Evolutionary conservation across 2,113 vertebrate genomes (phyloP).

Genomic region (Poeciliopsis turrubarensis): DNA sequence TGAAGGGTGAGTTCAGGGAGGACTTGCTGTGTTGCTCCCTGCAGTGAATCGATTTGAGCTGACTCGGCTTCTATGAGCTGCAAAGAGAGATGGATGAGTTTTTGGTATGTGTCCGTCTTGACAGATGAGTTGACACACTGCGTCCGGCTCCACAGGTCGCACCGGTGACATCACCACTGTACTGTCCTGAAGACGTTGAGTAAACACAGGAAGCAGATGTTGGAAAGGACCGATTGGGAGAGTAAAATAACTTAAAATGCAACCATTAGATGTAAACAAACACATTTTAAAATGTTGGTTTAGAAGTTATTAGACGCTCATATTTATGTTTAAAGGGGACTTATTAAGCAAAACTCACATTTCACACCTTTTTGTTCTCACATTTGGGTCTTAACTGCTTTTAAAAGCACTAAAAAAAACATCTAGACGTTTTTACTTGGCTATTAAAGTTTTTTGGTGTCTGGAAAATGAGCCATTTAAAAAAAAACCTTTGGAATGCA

Average conservation of each 20-base stretch:
- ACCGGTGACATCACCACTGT: constrained; percentile 25
- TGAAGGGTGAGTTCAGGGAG: constrained; percentile 58
- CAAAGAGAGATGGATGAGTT: constrained; percentile 75
- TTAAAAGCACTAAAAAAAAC: too few species aligned
- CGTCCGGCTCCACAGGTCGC: constrained; percentile 45
- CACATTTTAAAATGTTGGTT: too few species aligned
- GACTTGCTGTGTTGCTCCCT: constrained; percentile 59
- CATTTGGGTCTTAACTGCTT: too few species aligned
- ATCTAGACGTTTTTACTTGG: too few species aligned
- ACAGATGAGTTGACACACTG: constrained; percentile 71
- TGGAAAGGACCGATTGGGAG: constrained; percentile 47
- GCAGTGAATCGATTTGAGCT: constrained; percentile 60
- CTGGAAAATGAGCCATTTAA: too few species aligned
- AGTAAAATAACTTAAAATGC: too few species aligned
- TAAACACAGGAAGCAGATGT: constrained; percentile 53
- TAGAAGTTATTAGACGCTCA: constrained; percentile 16
- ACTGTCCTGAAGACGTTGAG: constrained; percentile 32
- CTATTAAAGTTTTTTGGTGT: too few species aligned
- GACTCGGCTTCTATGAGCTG: constrained; percentile 64
- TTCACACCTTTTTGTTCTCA: too few species aligned
- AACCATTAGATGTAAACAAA: too few species aligned
- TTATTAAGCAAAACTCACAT: too few species aligned
- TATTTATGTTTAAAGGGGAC: too few species aligned
- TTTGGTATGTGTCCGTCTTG: constrained; percentile 55
- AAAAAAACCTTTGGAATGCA: too few species aligned